These are phyloP conservation scores for Ylistrum balloti DNA, from an alignment of 1,140 invertebrate species.

Conservation along the genomic window DNA sequence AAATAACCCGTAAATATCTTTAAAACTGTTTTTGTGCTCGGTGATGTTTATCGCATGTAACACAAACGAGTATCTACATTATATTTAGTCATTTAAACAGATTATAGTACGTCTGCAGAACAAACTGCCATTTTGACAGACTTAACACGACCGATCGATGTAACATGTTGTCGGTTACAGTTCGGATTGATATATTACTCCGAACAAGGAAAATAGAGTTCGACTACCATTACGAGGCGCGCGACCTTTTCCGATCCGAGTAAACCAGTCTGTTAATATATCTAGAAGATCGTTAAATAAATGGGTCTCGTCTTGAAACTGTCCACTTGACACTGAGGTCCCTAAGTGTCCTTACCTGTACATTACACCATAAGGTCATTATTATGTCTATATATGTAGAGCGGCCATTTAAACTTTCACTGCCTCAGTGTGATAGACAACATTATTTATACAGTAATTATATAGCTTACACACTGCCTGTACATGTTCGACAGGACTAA, in stretches of 20 bases:
- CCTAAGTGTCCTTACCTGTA: background rate
- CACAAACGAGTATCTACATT: too few relatives aligned
- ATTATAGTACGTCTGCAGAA: too few relatives aligned
- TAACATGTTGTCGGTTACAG: too few relatives aligned
- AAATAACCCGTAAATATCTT: too few relatives aligned
- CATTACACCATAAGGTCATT: background rate
- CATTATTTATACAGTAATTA: background rate
- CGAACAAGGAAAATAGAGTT: too few relatives aligned
- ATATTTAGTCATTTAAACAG: too few relatives aligned
- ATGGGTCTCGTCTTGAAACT: background rate
- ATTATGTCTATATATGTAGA: background rate
- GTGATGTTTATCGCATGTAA: too few relatives aligned
- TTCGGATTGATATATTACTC: too few relatives aligned
- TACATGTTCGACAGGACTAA: background rate
- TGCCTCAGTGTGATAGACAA: background rate
- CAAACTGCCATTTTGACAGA: too few relatives aligned
- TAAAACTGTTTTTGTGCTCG: too few relatives aligned
- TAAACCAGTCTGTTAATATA: background rate
- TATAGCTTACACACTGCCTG: background rate
- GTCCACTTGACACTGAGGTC: background rate
- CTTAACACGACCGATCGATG: too few relatives aligned
- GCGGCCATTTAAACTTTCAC: slow-evolving; percentile 20
- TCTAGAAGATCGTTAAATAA: background rate
- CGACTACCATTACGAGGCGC: background rate
- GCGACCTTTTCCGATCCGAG: background rate